Evolutionary conservation across 2,113 vertebrate species (phyloP).

Genomic region (Syngnathus floridae): DNA sequence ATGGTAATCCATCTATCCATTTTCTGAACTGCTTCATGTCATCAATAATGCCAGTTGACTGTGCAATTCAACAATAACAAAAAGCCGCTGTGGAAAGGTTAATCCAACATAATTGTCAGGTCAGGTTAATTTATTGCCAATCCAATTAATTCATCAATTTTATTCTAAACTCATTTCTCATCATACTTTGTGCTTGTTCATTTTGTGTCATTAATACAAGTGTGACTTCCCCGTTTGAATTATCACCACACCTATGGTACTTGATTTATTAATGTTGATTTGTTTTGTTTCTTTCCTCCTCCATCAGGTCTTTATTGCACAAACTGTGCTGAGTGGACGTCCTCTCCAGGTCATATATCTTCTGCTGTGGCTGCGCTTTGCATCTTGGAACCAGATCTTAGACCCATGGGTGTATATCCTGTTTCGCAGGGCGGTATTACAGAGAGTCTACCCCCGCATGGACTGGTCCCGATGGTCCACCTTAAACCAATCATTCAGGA

Average conservation of each 20-base stretch:
- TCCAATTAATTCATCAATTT: not conserved
- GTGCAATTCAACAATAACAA: not conserved
- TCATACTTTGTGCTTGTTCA: not conserved
- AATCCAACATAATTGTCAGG: constrained; percentile 10
- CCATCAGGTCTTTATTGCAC: constrained; percentile 79
- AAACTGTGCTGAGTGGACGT: constrained; percentile 66
- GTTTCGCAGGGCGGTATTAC: constrained; percentile 81
- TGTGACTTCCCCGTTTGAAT: not conserved
- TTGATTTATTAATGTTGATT: not conserved
- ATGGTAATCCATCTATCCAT: too few species aligned
- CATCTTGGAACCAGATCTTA: constrained; percentile 94
- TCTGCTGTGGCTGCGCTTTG: constrained; percentile 84
- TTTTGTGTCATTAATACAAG: not conserved
- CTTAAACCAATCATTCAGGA: constrained; percentile 58
- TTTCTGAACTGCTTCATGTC: not conserved
- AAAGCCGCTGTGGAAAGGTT: constrained; percentile 21
- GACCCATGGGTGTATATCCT: constrained; percentile 98
- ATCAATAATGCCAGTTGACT: constrained; percentile 8
- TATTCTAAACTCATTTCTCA: not conserved
- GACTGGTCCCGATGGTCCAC: constrained; percentile 62
- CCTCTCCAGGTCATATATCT: constrained; percentile 43
- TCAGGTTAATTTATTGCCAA: not conserved
- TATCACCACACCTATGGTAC: not conserved
- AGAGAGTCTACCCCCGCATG: constrained; percentile 72
- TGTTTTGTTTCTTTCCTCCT: too few species aligned